These are phyloP conservation scores for Drosophila mojavensis DNA, from an alignment of 1,140 invertebrate genomes.

Conservation along the genomic window DNA sequence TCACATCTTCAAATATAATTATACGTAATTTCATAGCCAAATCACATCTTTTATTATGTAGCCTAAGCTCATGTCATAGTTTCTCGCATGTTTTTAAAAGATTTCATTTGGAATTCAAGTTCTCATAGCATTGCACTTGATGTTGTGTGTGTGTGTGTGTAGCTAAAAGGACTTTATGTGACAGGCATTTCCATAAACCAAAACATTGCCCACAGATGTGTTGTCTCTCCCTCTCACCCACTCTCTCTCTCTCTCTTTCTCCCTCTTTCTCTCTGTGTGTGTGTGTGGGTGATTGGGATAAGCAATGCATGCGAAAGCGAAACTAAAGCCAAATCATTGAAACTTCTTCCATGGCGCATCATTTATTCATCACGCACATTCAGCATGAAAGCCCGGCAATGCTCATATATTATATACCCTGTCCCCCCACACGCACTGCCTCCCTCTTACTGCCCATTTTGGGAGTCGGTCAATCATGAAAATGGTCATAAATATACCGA, in stretches of 20 bases:
- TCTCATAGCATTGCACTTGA: neutral
- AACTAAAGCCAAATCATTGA: constrained; percentile 75
- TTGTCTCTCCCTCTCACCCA: neutral
- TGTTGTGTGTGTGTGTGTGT: constrained; percentile 9
- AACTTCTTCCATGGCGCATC: constrained; percentile 71
- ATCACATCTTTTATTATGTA: neutral
- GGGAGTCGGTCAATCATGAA: constrained; percentile 72
- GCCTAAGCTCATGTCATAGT: no score
- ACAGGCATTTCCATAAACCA: constrained; percentile 19
- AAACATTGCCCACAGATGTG: neutral
- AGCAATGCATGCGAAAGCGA: constrained; percentile 28
- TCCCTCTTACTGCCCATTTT: constrained; percentile 22
- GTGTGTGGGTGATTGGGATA: constrained; percentile 8
- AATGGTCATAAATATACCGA: constrained; percentile 71
- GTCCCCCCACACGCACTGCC: constrained; percentile 8
- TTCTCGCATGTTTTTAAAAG: no score
- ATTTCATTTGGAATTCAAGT: no score
- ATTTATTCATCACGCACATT: constrained; percentile 77
- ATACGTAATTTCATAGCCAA: neutral
- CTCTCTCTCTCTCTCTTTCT: neutral
- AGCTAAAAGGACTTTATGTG: constrained; percentile 24
- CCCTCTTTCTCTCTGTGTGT: neutral
- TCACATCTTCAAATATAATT: no score
- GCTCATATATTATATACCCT: constrained; percentile 58
- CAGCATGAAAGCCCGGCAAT: constrained; percentile 51